Evolutionary conservation across 1,140 invertebrate genomes (phyloP).

Genomic region (Potamilus streckersoni): DNA sequence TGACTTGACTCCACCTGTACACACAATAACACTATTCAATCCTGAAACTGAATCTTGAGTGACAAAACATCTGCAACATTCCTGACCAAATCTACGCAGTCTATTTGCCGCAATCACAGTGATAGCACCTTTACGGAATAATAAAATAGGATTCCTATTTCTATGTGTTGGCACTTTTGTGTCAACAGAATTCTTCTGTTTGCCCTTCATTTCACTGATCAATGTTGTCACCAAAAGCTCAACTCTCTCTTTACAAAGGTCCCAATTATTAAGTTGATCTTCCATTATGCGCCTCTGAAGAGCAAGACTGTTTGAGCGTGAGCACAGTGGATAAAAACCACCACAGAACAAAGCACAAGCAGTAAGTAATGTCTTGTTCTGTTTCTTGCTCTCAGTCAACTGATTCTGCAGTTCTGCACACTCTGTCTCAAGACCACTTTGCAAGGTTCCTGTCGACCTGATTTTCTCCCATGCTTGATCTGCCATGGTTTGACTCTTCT

Average conservation of each 20-base stretch:
- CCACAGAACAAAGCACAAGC: constrained; percentile 59
- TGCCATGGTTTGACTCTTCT: constrained; percentile 63
- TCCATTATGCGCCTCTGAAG: constrained; percentile 53
- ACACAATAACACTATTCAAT: constrained; percentile 50
- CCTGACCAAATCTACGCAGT: constrained; percentile 39
- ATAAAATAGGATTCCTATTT: constrained; percentile 46
- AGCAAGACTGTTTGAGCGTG: constrained; percentile 45
- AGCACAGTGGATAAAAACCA: constrained; percentile 60
- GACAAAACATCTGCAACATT: constrained; percentile 49
- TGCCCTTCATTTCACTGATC: constrained; percentile 45
- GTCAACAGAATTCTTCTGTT: constrained; percentile 16
- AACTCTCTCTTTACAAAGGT: constrained; percentile 52
- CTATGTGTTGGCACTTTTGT: constrained; percentile 12
- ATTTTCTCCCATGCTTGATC: constrained; percentile 66
- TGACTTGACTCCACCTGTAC: constrained; percentile 46
- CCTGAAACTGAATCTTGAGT: constrained; percentile 51
- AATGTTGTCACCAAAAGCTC: constrained; percentile 53
- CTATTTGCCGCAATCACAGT: constrained; percentile 62
- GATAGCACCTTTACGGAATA: constrained; percentile 57
- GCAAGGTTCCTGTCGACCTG: constrained; percentile 52
- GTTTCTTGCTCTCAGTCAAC: constrained; percentile 44
- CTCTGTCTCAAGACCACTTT: constrained; percentile 60
- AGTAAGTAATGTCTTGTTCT: constrained; percentile 47
- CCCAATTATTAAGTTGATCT: constrained; percentile 55
- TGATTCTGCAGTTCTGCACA: constrained; percentile 48